Percentiles rank a stretch among this genome's conserved stretches.
phyloP scores from a whole-genome alignment of 1,140 invertebrate species.

The Polypedilum vanderplanki region DNA sequence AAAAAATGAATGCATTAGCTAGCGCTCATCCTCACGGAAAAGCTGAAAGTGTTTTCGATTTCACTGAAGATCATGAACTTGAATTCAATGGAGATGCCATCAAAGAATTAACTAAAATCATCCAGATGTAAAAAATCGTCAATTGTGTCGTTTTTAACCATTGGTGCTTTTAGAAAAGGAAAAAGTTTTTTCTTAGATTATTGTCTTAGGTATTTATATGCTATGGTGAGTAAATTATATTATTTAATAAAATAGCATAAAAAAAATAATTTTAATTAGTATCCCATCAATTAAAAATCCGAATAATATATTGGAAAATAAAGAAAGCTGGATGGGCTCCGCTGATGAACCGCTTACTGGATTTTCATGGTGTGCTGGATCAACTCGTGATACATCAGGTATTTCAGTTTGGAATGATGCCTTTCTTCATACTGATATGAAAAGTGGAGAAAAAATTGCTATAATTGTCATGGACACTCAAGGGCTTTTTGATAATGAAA shows the following conservation, averaged over 20 bases:
- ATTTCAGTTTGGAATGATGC: constrained; percentile 63
- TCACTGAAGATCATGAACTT: neutral
- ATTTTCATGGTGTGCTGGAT: constrained; percentile 53
- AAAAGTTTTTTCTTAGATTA: no score
- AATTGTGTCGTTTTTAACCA: constrained; percentile 86
- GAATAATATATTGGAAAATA: neutral
- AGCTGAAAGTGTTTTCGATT: no score
- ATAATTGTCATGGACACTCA: constrained; percentile 64
- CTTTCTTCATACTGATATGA: constrained; percentile 47
- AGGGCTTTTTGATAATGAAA: constrained; percentile 62
- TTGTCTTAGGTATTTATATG: constrained; percentile 46
- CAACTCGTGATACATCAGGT: constrained; percentile 60
- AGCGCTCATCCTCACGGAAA: no score
- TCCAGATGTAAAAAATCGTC: constrained; percentile 47
- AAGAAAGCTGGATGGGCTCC: constrained; percentile 46
- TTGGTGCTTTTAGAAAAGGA: constrained; percentile 83
- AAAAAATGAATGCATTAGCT: no score
- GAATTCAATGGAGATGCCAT: neutral
- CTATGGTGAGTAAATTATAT: constrained; percentile 49
- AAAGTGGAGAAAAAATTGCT: constrained; percentile 46
- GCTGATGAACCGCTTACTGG: constrained; percentile 42
- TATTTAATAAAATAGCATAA: neutral
- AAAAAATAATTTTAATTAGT: neutral
- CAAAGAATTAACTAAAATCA: neutral
- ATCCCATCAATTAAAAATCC: neutral